phyloP scores from a whole-genome alignment of 2,113 vertebrate species.

The Mobula hypostoma region DNA sequence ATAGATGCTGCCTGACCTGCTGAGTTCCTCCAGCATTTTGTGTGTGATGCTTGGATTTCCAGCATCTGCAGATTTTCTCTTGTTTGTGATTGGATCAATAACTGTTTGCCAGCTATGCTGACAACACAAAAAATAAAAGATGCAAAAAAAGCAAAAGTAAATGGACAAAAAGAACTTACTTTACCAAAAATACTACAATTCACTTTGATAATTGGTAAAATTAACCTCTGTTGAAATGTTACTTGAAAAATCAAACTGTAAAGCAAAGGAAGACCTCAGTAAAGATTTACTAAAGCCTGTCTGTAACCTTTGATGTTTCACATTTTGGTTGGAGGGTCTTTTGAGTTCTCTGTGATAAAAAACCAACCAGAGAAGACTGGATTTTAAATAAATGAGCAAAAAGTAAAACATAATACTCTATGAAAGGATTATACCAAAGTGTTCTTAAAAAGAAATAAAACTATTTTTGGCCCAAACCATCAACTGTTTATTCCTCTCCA shows the following conservation, averaged over 20 bases:
- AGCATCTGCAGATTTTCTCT: too few species aligned
- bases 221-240: constrained; percentile 38
- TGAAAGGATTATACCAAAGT: not conserved
- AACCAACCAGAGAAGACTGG: not conserved
- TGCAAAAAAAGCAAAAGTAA: too few species aligned
- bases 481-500: too few species aligned
- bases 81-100: too few species aligned
- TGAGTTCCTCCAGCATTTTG: too few species aligned
- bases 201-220: constrained; percentile 39
- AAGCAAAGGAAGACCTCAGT: not conserved
- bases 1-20: too few species aligned
- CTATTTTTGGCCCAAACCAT: not conserved
- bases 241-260: not conserved
- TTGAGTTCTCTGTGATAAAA: not conserved
- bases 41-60: too few species aligned
- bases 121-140: too few species aligned
- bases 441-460: not conserved
- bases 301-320: not conserved
- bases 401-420: not conserved
- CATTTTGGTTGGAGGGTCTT: not conserved
- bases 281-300: not conserved
- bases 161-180: too few species aligned
- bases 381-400: not conserved
- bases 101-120: too few species aligned
- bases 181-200: constrained; percentile 32